phyloP scores from a whole-genome alignment of 2,888 invertebrate genomes.

The Vannuccia rotundouncinata region DNA sequence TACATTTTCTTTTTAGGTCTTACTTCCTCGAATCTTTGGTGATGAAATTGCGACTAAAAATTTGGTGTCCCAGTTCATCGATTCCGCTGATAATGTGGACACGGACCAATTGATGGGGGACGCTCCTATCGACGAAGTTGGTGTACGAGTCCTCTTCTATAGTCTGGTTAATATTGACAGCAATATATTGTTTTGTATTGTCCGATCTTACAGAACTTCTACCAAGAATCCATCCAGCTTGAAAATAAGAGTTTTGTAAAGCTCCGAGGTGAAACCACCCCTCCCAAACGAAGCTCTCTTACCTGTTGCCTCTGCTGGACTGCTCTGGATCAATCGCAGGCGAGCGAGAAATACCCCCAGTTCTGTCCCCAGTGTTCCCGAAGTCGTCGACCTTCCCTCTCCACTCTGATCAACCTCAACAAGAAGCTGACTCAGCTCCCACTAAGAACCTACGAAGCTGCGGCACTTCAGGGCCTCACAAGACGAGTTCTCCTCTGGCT shows the following conservation, averaged over 20 bases:
- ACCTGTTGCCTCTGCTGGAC: background rate
- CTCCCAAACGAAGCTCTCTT: background rate
- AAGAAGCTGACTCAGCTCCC: background rate
- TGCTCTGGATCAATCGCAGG: background rate
- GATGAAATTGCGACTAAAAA: background rate
- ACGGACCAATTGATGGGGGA: too few relatives aligned
- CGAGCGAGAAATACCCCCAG: background rate
- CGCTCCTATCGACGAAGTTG: background rate
- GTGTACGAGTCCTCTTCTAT: background rate
- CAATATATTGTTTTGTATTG: too few relatives aligned
- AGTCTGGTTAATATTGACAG: too few relatives aligned
- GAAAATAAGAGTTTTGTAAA: background rate
- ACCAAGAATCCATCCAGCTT: background rate
- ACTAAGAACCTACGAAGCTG: background rate
- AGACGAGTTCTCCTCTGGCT: conserved; percentile 30
- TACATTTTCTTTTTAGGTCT: background rate
- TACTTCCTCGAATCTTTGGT: background rate
- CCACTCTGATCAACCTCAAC: background rate
- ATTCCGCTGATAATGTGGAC: background rate
- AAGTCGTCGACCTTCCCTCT: background rate
- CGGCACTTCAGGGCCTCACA: conserved; percentile 16
- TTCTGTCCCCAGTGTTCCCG: background rate
- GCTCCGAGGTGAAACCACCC: background rate
- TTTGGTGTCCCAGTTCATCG: background rate
- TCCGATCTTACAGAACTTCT: background rate